Base-by-base conservation (phyloP, 2,888 invertebrate species). In the Thereva nobilitata region DNA sequence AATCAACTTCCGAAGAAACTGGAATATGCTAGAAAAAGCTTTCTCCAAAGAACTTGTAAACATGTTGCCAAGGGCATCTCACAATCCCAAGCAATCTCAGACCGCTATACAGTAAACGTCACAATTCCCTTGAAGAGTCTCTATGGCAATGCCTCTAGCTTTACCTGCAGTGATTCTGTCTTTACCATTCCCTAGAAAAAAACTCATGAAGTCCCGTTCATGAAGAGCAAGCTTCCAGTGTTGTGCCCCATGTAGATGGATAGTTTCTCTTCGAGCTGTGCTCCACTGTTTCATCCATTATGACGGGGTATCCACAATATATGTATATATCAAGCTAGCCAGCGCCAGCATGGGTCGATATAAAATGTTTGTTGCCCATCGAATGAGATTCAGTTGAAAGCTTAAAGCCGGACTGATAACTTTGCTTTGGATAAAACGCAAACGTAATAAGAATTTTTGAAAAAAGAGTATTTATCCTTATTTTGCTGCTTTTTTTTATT, bases 321-420 rank as follows among this genome's bases (percentile, higher is more conserved):
- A 23, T 23, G 23, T 23, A 23, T 23, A 23, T 23, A 23, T 23
- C 23, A 1, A 23, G 23, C 23, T 23, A 23, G 23, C 23, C n/a
- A 38, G 35, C 53, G 38, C 41, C 56, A 45, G 5, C 45, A 50
- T 4, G 37, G 45, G 49, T 55, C 35, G 49, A 56, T 65, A 65
- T 65, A 65, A 65, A 65, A 35, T 65, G 65, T 65, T 49, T 65
- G 65, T 38, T 49, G 41, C 56, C 7, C 54, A 65, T 56, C 40
- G 41, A 65, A 54, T 55, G 64, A 52, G 44, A 64, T 45, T 65
- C 65, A 65, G 65, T 65, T 54, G 65, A 65, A 75, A 79, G 79
- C 78, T 78, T 73, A 73, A 74, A 73, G 74, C 73, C 76, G 76
- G 73, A 74, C 72, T 74, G 76, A 74, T 71, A 75, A 73, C 76